These are phyloP conservation scores for Neosilurus mollespiculum DNA, from an alignment of 2,797 vertebrate species.

Conservation along the genomic window DNA sequence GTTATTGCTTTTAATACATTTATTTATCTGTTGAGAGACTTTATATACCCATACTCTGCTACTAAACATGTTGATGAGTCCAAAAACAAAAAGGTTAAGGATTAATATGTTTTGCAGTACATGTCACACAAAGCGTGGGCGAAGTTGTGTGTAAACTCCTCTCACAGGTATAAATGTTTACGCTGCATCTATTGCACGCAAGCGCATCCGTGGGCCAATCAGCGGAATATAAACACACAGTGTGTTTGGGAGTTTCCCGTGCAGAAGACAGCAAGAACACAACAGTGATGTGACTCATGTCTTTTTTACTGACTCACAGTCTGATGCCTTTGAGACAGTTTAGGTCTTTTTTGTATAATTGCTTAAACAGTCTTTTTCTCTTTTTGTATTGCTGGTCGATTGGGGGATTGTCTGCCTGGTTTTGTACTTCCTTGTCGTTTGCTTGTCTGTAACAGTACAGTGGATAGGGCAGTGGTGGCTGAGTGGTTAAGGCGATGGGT, in stretches of 20 bases:
- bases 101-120: neutral
- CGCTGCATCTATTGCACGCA: conserved; percentile 33
- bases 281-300: conserved; percentile 37
- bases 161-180: conserved; percentile 56
- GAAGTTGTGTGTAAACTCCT: neutral
- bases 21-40: neutral
- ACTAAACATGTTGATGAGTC: neutral
- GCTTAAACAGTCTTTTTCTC: neutral
- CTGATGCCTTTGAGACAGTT: conserved; percentile 6
- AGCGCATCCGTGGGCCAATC: neutral
- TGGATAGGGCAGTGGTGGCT: neutral
- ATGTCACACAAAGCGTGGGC: neutral
- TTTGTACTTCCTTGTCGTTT: neutral
- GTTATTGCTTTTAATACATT: neutral
- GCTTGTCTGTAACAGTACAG: neutral
- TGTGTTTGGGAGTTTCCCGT: conserved; percentile 42
- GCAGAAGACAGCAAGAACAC: conserved; percentile 25
- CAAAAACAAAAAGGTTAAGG: neutral
- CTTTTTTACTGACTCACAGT: conserved; percentile 38
- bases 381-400: neutral
- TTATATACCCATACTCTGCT: neutral
- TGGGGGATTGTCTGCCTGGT: neutral
- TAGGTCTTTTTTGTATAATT: neutral
- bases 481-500: too few relatives aligned
- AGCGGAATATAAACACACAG: conserved; percentile 30